Percentiles rank a stretch among this genome's conserved stretches.
phyloP scores from a whole-genome alignment of 2,113 vertebrate species.

The Zosterops hypoxanthus region DNA sequence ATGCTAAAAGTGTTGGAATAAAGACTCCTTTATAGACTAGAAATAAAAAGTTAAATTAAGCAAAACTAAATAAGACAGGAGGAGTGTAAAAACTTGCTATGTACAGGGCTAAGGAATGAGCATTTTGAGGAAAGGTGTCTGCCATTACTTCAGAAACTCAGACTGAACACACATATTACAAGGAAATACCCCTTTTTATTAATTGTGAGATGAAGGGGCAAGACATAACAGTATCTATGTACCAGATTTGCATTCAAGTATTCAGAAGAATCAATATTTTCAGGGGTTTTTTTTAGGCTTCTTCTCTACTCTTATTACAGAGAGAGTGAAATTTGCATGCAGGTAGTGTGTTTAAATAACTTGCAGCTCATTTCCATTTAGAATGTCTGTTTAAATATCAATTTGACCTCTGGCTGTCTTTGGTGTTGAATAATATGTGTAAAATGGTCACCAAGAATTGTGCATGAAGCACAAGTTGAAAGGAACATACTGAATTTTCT shows the following conservation, averaged over 20 bases:
- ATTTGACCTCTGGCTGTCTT: conserved; percentile 68
- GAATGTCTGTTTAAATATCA: conserved; percentile 73
- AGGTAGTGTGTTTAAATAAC: conserved; percentile 38
- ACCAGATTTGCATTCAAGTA: conserved; percentile 26
- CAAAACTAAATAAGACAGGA: neutral
- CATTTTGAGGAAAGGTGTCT: neutral
- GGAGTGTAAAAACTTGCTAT: neutral
- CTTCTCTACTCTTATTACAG: conserved; percentile 29
- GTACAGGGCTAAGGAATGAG: neutral
- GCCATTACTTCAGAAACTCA: neutral
- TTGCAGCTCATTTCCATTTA: conserved; percentile 74
- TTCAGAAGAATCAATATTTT: conserved; percentile 41
- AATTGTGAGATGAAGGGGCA: neutral
- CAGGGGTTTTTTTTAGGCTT: conserved; percentile 39
- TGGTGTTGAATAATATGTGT: conserved; percentile 27
- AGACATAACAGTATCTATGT: neutral
- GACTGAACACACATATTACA: neutral
- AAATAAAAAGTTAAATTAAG: neutral
- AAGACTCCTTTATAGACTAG: neutral
- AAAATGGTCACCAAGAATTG: conserved; percentile 65
- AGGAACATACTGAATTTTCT: neutral
- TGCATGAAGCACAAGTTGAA: conserved; percentile 26
- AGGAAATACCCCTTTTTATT: neutral
- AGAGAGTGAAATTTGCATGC: conserved; percentile 34
- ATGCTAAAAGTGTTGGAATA: neutral